Percentiles rank a stretch among this genome's conserved stretches.
These are phyloP conservation scores for Dendroctonus ponderosae DNA, from an alignment of 1,140 invertebrate species.

Conservation along the genomic window DNA sequence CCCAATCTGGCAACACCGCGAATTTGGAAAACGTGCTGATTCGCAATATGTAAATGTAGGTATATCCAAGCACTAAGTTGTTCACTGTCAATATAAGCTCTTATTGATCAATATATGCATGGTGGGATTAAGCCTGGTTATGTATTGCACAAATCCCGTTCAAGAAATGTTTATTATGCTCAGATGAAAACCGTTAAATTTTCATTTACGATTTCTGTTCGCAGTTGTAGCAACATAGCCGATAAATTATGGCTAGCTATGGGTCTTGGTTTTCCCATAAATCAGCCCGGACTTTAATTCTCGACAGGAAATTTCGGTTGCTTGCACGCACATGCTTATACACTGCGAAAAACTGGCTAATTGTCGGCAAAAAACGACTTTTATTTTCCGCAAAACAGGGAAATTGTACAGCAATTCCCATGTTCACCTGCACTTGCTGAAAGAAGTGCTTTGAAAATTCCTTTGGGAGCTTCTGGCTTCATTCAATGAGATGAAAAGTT, in stretches of 20 bases:
- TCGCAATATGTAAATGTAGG: no score
- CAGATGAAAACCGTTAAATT: constrained; percentile 16
- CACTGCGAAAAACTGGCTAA: not conserved
- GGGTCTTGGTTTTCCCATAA: constrained; percentile 14
- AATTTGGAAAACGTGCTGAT: no score
- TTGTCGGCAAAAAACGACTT: not conserved
- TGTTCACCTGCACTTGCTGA: not conserved
- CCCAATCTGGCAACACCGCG: no score
- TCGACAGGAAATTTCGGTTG: constrained; percentile 23
- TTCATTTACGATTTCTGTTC: constrained; percentile 21
- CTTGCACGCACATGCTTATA: constrained; percentile 18
- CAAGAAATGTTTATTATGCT: constrained; percentile 7
- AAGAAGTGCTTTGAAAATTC: not conserved
- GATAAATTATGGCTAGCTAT: constrained; percentile 22
- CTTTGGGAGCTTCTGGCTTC: not conserved
- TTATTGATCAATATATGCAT: no score
- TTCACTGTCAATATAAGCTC: no score
- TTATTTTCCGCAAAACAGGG: not conserved
- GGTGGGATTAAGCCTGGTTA: not conserved
- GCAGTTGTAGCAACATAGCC: constrained; percentile 16
- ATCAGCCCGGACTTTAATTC: constrained; percentile 17
- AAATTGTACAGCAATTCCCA: not conserved
- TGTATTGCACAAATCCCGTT: not conserved
- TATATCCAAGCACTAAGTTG: no score
- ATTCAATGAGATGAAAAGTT: not conserved